These are phyloP conservation scores for Uromys caudimaculatus DNA, from an alignment of 2,797 vertebrate species.

Conservation along the genomic window DNA sequence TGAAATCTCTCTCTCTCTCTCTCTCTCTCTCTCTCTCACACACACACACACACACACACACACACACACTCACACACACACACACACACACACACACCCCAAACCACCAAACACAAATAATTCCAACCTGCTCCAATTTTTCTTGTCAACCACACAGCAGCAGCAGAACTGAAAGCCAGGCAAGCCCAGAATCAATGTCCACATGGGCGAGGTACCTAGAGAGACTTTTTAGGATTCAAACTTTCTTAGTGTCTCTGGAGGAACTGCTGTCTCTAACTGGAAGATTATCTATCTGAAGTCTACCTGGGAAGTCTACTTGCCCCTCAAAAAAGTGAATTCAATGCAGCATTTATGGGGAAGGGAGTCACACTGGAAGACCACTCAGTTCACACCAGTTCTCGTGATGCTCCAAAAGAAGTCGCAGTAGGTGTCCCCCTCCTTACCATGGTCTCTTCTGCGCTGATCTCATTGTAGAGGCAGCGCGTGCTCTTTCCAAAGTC, in stretches of 20 bases:
- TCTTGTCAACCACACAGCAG: neutral
- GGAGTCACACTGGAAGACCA: neutral
- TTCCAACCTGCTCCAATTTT: neutral
- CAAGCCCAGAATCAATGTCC: neutral
- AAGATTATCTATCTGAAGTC: slow-evolving; percentile 12
- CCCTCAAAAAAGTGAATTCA: neutral
- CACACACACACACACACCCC: neutral
- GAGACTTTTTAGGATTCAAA: neutral
- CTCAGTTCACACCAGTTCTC: neutral
- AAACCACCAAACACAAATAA: neutral
- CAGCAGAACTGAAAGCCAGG: neutral
- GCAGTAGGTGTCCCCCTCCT: no score
- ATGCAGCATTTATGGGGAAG: neutral
- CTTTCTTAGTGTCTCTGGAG: neutral
- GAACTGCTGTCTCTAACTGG: neutral
- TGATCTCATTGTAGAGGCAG: neutral
- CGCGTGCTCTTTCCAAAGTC: neutral
- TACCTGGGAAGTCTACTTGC: neutral
- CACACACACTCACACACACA: neutral
- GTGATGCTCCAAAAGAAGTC: neutral
- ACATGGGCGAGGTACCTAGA: neutral
- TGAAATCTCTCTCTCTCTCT: no score
- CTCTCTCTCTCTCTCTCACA: no score
- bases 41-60: neutral
- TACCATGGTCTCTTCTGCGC: no score